Conservation (phyloP, 2,797 vertebrate species). For the Phalanger gymnotis region DNA sequence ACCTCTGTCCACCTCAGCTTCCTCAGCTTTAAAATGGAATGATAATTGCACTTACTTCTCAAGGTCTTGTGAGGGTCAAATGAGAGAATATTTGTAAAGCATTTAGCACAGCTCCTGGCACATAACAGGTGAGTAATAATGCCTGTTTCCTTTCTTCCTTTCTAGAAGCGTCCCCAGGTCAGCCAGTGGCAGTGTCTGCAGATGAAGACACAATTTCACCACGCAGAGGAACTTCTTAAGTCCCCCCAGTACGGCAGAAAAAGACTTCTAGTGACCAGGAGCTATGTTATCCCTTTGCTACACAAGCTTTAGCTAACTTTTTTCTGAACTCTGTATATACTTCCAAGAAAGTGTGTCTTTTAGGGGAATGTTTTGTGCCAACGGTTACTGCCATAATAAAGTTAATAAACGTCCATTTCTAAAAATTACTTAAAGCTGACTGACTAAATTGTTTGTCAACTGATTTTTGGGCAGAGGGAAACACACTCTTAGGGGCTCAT, state of each 20-base stretch:
- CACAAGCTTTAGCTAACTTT: background rate
- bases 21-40: background rate
- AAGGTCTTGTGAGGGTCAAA: background rate
- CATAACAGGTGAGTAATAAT: no score
- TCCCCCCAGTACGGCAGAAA: background rate
- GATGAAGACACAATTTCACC: background rate
- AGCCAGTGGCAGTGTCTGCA: background rate
- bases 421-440: background rate
- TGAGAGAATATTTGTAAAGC: background rate
- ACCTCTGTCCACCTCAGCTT: background rate
- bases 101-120: background rate
- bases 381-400: background rate
- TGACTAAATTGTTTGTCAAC: background rate
- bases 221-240: background rate
- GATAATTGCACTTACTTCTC: background rate
- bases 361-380: background rate
- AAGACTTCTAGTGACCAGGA: background rate
- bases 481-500: background rate
- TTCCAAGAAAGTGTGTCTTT: background rate
- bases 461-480: background rate
- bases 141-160: background rate
- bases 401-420: background rate
- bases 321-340: background rate
- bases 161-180: background rate
- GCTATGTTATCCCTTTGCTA: background rate